Evolutionary conservation across 2,888 invertebrate genomes (phyloP).

Genomic region (Seira sanloemensis): DNA sequence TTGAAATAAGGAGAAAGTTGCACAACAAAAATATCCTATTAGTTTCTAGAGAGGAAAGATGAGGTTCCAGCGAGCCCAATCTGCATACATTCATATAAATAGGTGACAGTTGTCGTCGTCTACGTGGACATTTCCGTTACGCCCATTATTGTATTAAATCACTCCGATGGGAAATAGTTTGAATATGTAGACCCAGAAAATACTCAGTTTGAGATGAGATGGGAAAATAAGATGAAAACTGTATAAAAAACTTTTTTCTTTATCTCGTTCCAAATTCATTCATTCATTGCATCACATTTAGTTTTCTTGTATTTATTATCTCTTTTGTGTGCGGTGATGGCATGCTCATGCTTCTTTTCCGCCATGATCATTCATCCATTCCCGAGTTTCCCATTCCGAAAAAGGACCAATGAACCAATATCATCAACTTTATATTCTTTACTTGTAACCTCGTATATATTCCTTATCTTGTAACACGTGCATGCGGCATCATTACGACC

Average conservation of each 20-base stretch:
- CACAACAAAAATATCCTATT: not conserved
- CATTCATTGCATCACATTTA: conserved; percentile 27
- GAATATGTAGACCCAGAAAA: conserved; percentile 35
- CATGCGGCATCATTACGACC: too few relatives aligned
- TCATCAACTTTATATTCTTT: conserved; percentile 20
- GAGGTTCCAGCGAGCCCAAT: conserved; percentile 54
- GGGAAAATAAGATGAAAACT: conserved; percentile 8
- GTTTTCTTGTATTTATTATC: not conserved
- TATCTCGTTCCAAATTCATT: conserved; percentile 27
- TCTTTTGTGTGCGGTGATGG: conserved; percentile 6
- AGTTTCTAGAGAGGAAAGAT: not conserved
- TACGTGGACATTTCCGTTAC: conserved; percentile 48
- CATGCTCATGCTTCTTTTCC: not conserved
- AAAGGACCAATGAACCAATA: conserved; percentile 38
- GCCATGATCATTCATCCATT: conserved; percentile 19
- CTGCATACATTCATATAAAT: conserved; percentile 65
- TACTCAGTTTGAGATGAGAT: not conserved
- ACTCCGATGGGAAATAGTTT: conserved; percentile 65
- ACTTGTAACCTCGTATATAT: not conserved
- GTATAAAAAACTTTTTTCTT: not conserved
- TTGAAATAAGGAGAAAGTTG: not conserved
- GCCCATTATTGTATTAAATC: conserved; percentile 70
- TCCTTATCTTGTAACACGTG: not conserved
- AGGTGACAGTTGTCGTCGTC: conserved; percentile 55
- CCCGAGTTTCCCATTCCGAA: conserved; percentile 44